phyloP scores from a whole-genome alignment of 2,888 invertebrate genomes.

The Lasioglossum malachurum region DNA sequence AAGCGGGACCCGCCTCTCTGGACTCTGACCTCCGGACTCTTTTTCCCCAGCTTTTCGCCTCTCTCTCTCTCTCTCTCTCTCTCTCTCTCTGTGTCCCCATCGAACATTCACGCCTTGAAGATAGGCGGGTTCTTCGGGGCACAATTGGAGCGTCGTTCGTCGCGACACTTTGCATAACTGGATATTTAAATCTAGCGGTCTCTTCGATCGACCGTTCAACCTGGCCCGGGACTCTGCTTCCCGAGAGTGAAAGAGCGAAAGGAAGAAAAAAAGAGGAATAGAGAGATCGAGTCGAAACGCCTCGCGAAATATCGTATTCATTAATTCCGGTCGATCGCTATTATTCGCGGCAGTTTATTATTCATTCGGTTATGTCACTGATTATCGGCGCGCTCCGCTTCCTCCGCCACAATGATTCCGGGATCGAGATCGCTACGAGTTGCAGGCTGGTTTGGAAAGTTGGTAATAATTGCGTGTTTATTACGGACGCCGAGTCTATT shows the following conservation, averaged over 20 bases:
- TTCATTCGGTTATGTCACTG: conserved; percentile 26
- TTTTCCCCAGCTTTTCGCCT: background rate
- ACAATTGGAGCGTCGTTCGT: conserved; percentile 32
- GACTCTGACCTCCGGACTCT: background rate
- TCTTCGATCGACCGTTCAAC: conserved; percentile 18
- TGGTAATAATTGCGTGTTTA: conserved; percentile 6
- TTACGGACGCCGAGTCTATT: background rate
- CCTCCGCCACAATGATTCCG: background rate
- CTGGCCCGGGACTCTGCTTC: background rate
- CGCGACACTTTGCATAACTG: conserved; percentile 45
- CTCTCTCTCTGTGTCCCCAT: background rate
- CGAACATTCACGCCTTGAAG: conserved; percentile 22
- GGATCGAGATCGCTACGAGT: conserved; percentile 3
- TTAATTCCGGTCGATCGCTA: conserved; percentile 14
- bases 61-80: background rate
- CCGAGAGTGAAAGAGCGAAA: background rate
- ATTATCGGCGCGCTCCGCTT: conserved; percentile 10
- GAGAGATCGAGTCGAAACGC: conserved; percentile 9
- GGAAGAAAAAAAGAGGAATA: too few relatives aligned
- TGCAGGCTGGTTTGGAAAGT: background rate
- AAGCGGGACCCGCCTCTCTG: background rate
- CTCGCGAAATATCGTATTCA: conserved; percentile 19
- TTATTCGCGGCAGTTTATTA: conserved; percentile 29
- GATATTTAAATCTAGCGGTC: conserved; percentile 45
- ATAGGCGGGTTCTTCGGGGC: conserved; percentile 8